Conservation (phyloP, 2,797 vertebrate genomes). For the Molossus alvarezi region DNA sequence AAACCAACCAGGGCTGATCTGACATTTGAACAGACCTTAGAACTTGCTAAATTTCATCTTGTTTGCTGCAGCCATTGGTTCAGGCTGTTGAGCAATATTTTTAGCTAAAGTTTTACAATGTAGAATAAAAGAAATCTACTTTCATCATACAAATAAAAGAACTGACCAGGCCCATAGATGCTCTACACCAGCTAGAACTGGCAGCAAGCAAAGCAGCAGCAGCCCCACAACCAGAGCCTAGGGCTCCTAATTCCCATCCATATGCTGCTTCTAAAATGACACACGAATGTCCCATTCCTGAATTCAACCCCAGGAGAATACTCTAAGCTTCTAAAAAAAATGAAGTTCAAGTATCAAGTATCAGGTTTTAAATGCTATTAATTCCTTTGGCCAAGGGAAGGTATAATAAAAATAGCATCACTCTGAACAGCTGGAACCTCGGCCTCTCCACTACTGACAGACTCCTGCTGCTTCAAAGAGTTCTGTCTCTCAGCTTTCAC, state of each 20-base stretch:
- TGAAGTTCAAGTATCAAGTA: not conserved
- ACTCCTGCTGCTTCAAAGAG: slow-evolving; percentile 6
- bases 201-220: not conserved
- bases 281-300: not conserved
- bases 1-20: not conserved
- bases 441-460: not conserved
- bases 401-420: slow-evolving; percentile 54
- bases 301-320: not conserved
- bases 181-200: not conserved
- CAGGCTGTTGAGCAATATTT: not conserved
- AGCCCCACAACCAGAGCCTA: not conserved
- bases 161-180: slow-evolving; percentile 1
- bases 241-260: not conserved
- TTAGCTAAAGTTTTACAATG: slow-evolving; percentile 28
- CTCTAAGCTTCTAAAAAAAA: slow-evolving; percentile 40
- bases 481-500: not conserved
- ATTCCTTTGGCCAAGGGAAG: slow-evolving; percentile 43
- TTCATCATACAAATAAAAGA: not conserved
- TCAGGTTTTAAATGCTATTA: slow-evolving; percentile 49
- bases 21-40: not conserved
- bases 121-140: slow-evolving; percentile 33
- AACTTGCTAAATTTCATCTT: not conserved
- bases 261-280: not conserved
- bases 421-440: slow-evolving; percentile 37
- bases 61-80: slow-evolving; percentile 14